Conservation (phyloP, 2,113 vertebrate genomes). For the Alectura lathami region DNA sequence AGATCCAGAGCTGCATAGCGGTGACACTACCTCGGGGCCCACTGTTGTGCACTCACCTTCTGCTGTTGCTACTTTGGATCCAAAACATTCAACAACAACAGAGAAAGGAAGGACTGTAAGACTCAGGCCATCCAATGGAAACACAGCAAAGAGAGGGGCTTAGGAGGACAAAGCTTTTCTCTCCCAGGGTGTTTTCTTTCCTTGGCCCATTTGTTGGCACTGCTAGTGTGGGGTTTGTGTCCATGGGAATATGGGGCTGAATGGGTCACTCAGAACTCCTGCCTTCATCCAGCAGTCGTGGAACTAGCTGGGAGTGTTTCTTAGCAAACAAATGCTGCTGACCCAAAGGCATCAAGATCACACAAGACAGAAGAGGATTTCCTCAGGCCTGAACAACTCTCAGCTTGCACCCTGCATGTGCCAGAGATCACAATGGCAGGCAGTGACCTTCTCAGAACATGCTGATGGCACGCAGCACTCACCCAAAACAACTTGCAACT, state of each 20-base stretch:
- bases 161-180: background rate
- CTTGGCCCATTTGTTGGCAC: background rate
- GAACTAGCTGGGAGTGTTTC: background rate
- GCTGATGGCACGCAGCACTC: background rate
- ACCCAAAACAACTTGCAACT: background rate
- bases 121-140: background rate
- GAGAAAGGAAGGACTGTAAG: background rate
- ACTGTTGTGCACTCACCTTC: fast-evolving
- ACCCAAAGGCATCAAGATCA: background rate
- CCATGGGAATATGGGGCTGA: background rate
- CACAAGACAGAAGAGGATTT: background rate
- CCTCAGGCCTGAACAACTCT: background rate
- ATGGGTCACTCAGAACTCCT: background rate
- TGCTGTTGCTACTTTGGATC: background rate
- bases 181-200: slow-evolving; percentile 23
- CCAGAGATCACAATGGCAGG: background rate
- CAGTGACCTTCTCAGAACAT: background rate
- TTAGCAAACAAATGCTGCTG: background rate
- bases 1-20: background rate
- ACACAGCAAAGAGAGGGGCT: background rate
- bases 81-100: background rate
- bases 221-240: background rate
- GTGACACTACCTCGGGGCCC: fast-evolving
- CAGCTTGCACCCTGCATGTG: fast-evolving
- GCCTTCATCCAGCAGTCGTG: background rate